Conservation (phyloP, 2,888 invertebrate genomes). For the Dolichomitus sp. region DNA sequence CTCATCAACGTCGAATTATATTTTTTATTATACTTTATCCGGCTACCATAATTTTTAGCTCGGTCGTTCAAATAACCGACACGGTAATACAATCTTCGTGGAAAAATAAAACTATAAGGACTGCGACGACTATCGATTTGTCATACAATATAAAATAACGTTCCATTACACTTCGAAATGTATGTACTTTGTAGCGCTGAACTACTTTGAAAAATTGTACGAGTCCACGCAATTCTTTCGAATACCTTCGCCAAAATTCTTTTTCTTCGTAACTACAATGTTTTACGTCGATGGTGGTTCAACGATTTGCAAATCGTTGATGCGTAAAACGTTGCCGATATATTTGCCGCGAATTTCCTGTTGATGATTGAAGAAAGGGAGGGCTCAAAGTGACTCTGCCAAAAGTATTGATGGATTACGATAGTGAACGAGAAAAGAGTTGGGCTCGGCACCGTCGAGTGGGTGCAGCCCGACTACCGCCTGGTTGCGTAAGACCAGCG, state of each 20-base stretch:
- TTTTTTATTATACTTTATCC: neutral
- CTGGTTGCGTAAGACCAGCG: conserved; percentile 61
- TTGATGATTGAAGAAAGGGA: neutral
- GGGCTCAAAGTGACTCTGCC: conserved; percentile 34
- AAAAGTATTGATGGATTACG: conserved; percentile 64
- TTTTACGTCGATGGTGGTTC: neutral
- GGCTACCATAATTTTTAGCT: neutral
- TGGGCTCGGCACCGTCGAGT: conserved; percentile 53
- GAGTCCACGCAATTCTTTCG: neutral
- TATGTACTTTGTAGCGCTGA: neutral
- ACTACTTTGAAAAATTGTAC: neutral
- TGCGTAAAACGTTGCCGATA: conserved; percentile 29
- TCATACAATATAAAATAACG: conserved; percentile 18
- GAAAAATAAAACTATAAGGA: neutral
- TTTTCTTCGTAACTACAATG: neutral
- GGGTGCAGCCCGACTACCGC: conserved; percentile 64
- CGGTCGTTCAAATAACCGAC: neutral
- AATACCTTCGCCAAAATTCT: neutral
- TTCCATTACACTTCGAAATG: neutral
- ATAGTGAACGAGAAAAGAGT: conserved; percentile 30
- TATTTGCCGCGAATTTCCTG: conserved; percentile 41
- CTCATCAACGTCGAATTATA: neutral
- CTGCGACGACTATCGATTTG: neutral
- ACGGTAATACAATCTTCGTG: neutral
- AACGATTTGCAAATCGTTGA: conserved; percentile 27